phyloP scores from a whole-genome alignment of 2,113 vertebrate species.

The Phylloscopus whistleri region DNA sequence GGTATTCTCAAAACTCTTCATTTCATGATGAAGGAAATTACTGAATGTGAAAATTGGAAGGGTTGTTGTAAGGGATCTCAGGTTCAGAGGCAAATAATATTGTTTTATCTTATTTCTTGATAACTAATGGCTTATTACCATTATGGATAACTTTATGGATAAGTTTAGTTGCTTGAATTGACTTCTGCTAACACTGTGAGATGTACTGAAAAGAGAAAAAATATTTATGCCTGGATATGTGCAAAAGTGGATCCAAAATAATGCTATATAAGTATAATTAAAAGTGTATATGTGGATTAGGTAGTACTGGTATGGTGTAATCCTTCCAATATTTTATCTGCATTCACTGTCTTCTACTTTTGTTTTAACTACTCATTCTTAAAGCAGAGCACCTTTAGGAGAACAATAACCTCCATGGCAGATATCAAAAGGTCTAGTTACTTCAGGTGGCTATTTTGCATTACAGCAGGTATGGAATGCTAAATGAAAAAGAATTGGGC shows the following conservation, averaged over 20 bases:
- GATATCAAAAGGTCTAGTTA: neutral
- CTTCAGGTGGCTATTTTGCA: neutral
- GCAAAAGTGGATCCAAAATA: neutral
- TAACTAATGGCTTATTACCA: neutral
- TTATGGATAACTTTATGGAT: neutral
- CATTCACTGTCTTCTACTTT: neutral
- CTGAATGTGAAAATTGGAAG: neutral
- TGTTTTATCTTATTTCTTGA: neutral
- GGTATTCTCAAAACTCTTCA: neutral
- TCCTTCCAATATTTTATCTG: neutral
- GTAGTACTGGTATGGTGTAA: neutral
- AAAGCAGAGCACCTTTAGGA: neutral
- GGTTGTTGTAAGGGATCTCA: neutral
- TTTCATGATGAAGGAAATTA: neutral
- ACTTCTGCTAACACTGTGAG: neutral
- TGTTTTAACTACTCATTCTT: neutral
- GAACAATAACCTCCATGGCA: neutral
- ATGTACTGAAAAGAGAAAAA: neutral
- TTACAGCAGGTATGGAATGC: neutral
- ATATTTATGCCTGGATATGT: neutral
- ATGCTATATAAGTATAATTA: neutral
- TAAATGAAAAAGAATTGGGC: neutral
- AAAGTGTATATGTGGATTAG: neutral
- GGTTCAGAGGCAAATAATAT: neutral
- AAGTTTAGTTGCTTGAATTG: neutral